Conservation (phyloP, 2,888 invertebrate species). For the Leucophenga montana region DNA sequence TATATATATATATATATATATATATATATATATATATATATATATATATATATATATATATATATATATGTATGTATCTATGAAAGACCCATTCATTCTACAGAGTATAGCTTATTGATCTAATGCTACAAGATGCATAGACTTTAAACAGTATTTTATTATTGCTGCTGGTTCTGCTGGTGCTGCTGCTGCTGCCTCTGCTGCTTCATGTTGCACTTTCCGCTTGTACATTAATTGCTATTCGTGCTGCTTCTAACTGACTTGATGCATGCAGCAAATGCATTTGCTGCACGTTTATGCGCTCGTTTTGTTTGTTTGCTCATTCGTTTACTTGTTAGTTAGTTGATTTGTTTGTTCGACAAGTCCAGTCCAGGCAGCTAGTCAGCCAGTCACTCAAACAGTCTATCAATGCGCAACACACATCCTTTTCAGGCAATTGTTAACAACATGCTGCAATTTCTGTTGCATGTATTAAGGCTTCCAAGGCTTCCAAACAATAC, state of each 20-base stretch:
- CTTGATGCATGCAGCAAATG: constrained; percentile 11
- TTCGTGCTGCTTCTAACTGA: neutral
- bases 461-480: neutral
- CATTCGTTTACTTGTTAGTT: neutral
- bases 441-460: too few species aligned
- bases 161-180: neutral
- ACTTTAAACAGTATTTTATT: neutral
- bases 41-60: too few species aligned
- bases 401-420: neutral
- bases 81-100: neutral
- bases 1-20: too few species aligned
- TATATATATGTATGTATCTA: too few species aligned
- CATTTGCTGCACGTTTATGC: neutral
- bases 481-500: neutral
- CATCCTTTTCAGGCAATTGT: neutral
- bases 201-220: neutral
- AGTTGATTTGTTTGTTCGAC: neutral
- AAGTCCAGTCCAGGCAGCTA: neutral
- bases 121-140: too few species aligned
- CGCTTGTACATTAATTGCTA: neutral
- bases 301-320: constrained; percentile 8
- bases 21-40: too few species aligned
- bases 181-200: too few species aligned
- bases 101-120: neutral
- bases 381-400: neutral